phyloP scores from a whole-genome alignment of 2,888 invertebrate species.

The Chymomyza fuscimana region DNA sequence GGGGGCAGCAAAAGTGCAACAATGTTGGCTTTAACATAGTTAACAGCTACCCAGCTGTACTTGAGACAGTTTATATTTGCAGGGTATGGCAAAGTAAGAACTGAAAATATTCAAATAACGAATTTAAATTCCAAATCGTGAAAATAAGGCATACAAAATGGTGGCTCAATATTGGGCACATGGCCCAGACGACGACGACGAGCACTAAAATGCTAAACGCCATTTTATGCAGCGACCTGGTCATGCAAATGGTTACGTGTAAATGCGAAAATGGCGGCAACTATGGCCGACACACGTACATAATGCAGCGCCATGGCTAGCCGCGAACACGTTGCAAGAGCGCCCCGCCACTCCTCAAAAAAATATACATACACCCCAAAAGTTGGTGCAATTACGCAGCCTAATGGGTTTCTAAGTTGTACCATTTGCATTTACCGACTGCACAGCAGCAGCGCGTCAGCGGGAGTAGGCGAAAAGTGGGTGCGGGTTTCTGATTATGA shows the following conservation, averaged over 20 bases:
- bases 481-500: constrained; percentile 4
- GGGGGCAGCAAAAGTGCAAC: background rate
- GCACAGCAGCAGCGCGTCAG: background rate
- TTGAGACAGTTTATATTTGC: background rate
- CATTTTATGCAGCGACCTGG: constrained; percentile 1
- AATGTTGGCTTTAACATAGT: background rate
- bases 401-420: constrained; percentile 48
- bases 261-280: background rate
- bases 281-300: background rate
- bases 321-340: background rate
- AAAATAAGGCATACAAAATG: background rate
- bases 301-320: background rate
- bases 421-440: constrained; percentile 40
- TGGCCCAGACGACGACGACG: background rate
- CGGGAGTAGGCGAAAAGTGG: background rate
- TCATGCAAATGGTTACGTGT: background rate
- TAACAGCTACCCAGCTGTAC: background rate
- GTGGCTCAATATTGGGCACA: background rate
- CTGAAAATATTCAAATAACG: constrained; percentile 19
- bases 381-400: constrained; percentile 31
- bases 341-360: background rate
- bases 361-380: background rate
- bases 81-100: background rate
- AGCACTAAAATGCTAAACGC: constrained; percentile 4
- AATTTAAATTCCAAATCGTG: constrained; percentile 21